These are phyloP conservation scores for Pavo muticus DNA, from an alignment of 2,113 vertebrate species.

Conservation along the genomic window DNA sequence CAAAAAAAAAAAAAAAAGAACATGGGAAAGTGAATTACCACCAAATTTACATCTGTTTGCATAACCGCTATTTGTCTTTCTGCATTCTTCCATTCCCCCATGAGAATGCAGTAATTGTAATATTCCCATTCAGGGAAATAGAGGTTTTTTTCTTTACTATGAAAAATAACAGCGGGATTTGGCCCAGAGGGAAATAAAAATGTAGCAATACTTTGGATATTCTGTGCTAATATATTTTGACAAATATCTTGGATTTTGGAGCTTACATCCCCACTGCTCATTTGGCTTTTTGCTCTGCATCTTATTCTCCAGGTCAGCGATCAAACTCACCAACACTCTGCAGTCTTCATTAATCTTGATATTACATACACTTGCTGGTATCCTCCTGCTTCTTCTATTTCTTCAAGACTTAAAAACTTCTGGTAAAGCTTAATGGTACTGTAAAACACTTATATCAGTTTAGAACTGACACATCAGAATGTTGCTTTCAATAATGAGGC, in stretches of 20 bases:
- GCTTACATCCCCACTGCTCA: not conserved
- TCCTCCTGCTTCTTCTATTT: not conserved
- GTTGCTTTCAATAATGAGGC: not conserved
- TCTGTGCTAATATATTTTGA: not conserved
- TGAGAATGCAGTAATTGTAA: conserved; percentile 37
- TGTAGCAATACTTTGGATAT: not conserved
- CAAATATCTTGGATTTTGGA: not conserved
- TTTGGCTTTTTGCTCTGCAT: not conserved
- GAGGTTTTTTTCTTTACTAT: not conserved
- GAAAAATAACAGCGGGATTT: not conserved
- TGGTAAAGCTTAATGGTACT: not conserved
- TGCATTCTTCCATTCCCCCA: conserved; percentile 26
- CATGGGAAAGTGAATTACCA: conserved; percentile 48
- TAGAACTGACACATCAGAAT: not conserved
- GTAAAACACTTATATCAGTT: not conserved
- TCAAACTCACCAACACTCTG: not conserved
- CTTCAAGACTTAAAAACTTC: not conserved
- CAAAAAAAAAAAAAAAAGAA: not conserved
- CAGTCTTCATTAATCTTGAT: not conserved
- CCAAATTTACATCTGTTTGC: conserved; percentile 53
- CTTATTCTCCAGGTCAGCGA: not conserved
- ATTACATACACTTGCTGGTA: not conserved
- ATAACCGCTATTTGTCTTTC: conserved; percentile 29
- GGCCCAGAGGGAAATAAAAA: not conserved
- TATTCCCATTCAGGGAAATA: conserved; percentile 39